phyloP scores from a whole-genome alignment of 2,888 invertebrate species.

The Eilema depressum region DNA sequence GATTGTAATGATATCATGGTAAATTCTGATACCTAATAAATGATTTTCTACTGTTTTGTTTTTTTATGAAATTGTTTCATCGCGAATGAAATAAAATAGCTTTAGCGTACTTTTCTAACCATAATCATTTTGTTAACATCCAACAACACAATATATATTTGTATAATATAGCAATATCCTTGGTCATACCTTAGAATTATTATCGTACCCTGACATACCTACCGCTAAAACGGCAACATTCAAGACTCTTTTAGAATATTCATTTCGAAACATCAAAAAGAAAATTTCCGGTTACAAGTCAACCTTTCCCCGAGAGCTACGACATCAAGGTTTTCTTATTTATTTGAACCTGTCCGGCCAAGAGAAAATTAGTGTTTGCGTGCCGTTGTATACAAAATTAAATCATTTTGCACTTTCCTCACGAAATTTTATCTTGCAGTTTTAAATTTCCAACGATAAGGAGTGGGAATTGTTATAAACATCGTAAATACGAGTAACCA shows the following conservation, averaged over 20 bases:
- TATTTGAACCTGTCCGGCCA: conserved; percentile 37
- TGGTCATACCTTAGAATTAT: background rate
- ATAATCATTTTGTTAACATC: no score
- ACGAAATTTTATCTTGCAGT: conserved; percentile 47
- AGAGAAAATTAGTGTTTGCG: conserved; percentile 49
- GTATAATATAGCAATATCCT: background rate
- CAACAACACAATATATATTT: background rate
- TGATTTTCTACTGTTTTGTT: no score
- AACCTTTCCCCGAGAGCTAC: conserved; percentile 25
- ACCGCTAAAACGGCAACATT: background rate
- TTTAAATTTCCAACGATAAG: conserved; percentile 47
- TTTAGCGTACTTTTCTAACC: no score
- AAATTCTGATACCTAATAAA: no score
- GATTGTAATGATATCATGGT: background rate
- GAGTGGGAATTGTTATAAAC: conserved; percentile 24
- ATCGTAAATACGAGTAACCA: conserved; percentile 23
- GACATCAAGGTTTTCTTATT: conserved; percentile 40
- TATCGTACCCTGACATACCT: background rate
- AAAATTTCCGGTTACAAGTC: conserved; percentile 19
- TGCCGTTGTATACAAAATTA: conserved; percentile 44
- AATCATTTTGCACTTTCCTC: conserved; percentile 50
- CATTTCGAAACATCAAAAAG: background rate
- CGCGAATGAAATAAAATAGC: no score
- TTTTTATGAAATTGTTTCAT: no score
- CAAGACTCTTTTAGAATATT: background rate